Conservation (phyloP, 2,888 invertebrate species). For the Actias luna region DNA sequence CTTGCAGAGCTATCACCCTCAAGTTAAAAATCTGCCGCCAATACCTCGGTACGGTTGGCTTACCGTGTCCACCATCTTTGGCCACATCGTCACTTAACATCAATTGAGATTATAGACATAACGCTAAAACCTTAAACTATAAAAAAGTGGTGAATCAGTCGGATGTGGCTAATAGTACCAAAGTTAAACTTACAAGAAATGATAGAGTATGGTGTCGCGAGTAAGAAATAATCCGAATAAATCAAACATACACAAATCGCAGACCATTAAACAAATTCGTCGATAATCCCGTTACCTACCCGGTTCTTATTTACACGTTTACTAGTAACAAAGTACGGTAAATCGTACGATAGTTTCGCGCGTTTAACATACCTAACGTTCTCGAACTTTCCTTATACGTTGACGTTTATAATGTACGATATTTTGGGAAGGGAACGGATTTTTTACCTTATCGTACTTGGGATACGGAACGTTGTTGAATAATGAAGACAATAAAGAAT, state of each 20-base stretch:
- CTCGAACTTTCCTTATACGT: slow-evolving; percentile 31
- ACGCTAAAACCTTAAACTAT: no score
- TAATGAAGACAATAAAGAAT: no score
- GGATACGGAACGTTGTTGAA: not conserved
- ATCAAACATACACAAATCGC: not conserved
- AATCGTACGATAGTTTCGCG: slow-evolving; percentile 51
- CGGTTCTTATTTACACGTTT: slow-evolving; percentile 30
- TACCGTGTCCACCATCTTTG: no score
- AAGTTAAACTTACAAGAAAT: no score
- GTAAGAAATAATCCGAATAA: not conserved
- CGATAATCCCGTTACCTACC: slow-evolving; percentile 16
- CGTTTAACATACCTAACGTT: slow-evolving; percentile 44
- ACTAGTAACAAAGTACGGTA: slow-evolving; percentile 41
- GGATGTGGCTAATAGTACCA: no score
- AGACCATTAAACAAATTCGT: slow-evolving; percentile 17
- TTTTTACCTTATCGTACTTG: not conserved
- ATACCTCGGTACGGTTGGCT: no score
- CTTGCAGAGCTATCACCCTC: no score
- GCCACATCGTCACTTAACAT: no score
- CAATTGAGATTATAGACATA: no score
- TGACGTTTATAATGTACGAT: slow-evolving; percentile 33
- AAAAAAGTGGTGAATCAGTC: no score
- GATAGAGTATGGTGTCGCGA: no score
- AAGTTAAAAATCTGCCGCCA: no score
- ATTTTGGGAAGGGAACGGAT: not conserved